Evolutionary conservation across 1,140 invertebrate species (phyloP).

Genomic region (Eulimnadia texana): DNA sequence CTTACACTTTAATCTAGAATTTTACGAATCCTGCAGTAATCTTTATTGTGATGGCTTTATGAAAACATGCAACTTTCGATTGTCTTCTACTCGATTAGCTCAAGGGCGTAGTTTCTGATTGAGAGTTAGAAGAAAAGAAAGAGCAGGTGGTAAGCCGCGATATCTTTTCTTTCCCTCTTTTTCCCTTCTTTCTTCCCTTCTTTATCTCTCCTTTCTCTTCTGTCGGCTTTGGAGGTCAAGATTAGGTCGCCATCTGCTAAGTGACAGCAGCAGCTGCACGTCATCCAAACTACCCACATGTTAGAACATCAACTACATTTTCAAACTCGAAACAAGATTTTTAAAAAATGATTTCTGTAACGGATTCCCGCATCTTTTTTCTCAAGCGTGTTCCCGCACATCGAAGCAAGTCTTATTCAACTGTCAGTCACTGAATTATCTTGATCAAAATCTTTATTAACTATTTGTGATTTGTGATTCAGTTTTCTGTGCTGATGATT

Average conservation of each 20-base stretch:
- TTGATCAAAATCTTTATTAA: neutral
- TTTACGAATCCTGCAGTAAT: too few relatives aligned
- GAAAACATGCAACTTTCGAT: too few relatives aligned
- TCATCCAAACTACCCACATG: neutral
- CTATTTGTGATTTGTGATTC: neutral
- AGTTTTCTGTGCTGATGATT: conserved; percentile 10
- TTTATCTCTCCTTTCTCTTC: neutral
- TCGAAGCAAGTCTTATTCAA: neutral
- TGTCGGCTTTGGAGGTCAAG: neutral
- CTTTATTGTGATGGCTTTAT: too few relatives aligned
- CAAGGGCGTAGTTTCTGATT: neutral
- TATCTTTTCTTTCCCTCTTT: neutral
- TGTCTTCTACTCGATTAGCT: neutral
- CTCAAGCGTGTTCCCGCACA: too few relatives aligned
- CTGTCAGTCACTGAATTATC: too few relatives aligned
- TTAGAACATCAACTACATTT: neutral
- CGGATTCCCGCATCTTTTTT: too few relatives aligned
- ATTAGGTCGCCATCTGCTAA: neutral
- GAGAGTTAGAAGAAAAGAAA: neutral
- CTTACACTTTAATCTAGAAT: too few relatives aligned
- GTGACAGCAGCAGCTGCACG: neutral
- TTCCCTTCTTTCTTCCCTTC: neutral
- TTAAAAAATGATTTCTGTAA: too few relatives aligned
- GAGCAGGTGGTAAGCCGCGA: neutral
- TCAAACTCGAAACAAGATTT: neutral